Percentiles rank a stretch among this genome's conserved stretches.
These are phyloP conservation scores for Coremacera marginata DNA, from an alignment of 2,888 invertebrate genomes.

Conservation along the genomic window DNA sequence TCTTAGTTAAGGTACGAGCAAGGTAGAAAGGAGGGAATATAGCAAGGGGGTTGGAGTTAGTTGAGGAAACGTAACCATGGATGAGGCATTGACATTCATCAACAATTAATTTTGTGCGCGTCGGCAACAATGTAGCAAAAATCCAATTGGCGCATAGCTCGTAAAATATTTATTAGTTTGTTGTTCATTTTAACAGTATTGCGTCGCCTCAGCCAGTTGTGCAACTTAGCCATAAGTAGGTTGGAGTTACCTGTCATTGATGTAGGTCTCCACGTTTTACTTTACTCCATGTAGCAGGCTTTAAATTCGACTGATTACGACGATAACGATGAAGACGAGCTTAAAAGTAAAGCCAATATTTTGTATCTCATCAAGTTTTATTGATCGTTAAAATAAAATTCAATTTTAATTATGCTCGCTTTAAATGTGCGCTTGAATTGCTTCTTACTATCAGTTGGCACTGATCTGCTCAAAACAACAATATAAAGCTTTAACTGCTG, in stretches of 20 bases:
- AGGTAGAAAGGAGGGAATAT: neutral
- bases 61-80: neutral
- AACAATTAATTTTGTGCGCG: slow-evolving; percentile 67
- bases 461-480: neutral
- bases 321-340: neutral
- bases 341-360: slow-evolving; percentile 37
- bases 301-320: neutral
- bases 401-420: slow-evolving; percentile 64
- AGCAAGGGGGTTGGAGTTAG: neutral
- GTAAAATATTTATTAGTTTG: slow-evolving; percentile 53
- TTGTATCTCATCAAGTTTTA: slow-evolving; percentile 66
- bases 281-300: neutral
- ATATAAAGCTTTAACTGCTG: neutral
- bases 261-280: slow-evolving; percentile 35
- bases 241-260: slow-evolving; percentile 25
- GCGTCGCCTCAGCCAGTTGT: slow-evolving; percentile 22
- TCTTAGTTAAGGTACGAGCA: neutral
- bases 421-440: slow-evolving; percentile 69
- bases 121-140: slow-evolving; percentile 64
- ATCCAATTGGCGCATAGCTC: slow-evolving; percentile 60
- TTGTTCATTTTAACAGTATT: slow-evolving; percentile 38
- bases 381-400: slow-evolving; percentile 65
- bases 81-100: slow-evolving; percentile 61
- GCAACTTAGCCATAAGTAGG: neutral
- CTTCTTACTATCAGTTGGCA: slow-evolving; percentile 42